These are phyloP conservation scores for Ciona savignyi DNA, from an alignment of 23 tunicate species.

Conservation along the genomic window DNA sequence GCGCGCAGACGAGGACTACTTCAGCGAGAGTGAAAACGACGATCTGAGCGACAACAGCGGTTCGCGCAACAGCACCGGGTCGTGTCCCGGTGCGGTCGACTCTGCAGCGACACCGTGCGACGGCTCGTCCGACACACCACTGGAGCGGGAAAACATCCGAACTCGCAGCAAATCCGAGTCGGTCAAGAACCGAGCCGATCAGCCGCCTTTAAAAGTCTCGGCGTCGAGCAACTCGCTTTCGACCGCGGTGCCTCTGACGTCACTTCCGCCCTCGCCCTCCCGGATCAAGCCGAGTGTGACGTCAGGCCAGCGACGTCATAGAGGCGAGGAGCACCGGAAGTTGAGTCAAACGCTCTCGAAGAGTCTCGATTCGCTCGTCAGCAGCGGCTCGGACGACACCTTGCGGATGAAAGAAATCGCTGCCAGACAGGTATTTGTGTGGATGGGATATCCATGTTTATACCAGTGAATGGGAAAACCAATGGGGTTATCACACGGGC, in stretches of 20 bases:
- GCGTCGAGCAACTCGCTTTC: too few relatives aligned
- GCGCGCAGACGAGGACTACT: constrained; percentile 50
- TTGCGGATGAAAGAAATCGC: constrained; percentile 12
- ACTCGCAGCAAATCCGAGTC: constrained; percentile 31
- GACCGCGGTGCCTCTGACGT: constrained; percentile 10
- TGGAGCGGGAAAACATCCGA: too few relatives aligned
- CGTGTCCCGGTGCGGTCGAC: too few relatives aligned
- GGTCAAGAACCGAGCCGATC: too few relatives aligned
- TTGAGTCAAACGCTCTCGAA: background rate
- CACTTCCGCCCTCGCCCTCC: constrained; percentile 22
- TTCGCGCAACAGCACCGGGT: too few relatives aligned
- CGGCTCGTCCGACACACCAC: too few relatives aligned
- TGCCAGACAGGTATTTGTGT: constrained; percentile 17
- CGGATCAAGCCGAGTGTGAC: constrained; percentile 15
- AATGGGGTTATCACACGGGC: too few relatives aligned
- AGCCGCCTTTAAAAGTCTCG: too few relatives aligned
- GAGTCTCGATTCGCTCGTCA: constrained; percentile 15
- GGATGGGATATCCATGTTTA: too few relatives aligned
- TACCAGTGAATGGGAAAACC: too few relatives aligned
- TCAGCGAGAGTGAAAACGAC: constrained; percentile 89
- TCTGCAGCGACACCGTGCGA: too few relatives aligned
- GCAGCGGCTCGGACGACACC: background rate
- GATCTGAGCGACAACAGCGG: too few relatives aligned
- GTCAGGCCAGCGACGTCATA: constrained; percentile 35
- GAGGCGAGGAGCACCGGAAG: constrained; percentile 3